Base-by-base conservation (phyloP, 2,797 vertebrate species). In the Zonotrichia albicollis region DNA sequence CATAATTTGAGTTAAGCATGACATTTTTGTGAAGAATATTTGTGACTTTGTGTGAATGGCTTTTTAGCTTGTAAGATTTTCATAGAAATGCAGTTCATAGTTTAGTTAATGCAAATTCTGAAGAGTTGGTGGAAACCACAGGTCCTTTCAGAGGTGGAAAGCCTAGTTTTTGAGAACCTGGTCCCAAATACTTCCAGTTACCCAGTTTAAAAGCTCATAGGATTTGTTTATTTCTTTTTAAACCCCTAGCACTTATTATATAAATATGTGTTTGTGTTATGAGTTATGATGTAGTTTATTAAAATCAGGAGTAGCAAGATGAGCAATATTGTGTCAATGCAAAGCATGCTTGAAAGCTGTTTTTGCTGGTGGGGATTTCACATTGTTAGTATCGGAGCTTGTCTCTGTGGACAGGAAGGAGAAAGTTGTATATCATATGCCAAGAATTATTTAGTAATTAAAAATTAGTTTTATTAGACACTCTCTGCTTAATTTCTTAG, bases 401-500 rank as follows among this genome's bases (percentile, higher is more conserved):
- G 10, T 57, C 12, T 72, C 2, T 32, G 16, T 38, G 29, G 29
- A 71, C 8, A 11, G 8, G 25, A 68, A 21, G 77, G 21, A 57
- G 21, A 86, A 72, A 55, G 9, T 50, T 94, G n/a, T 66, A 5
- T 86, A 57, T 73, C 26, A 73, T 84, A 48, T 62, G 20, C 38
- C 50, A 61, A 55, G 90, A 92, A 77, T 17, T 83, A 30, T 72
- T 73, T 2, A 11, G 36, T 85, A 94, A 91, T 78, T 85, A 85
- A 94, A 64, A 26, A 32, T 13, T 81, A 62, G 72, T 84, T 87
- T 90, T 62, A 10, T 92, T 93, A 92, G 66, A 88, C 38, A 73
- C 23, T 92, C 40, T 22, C 29, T 70, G 73, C 61, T 76, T 96
- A 84, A 94, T 94, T 96, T 88, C 53, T 67, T 48, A 91, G 20